Evolutionary conservation across 2,797 vertebrate species (phyloP).

Genomic region (Periparus ater): DNA sequence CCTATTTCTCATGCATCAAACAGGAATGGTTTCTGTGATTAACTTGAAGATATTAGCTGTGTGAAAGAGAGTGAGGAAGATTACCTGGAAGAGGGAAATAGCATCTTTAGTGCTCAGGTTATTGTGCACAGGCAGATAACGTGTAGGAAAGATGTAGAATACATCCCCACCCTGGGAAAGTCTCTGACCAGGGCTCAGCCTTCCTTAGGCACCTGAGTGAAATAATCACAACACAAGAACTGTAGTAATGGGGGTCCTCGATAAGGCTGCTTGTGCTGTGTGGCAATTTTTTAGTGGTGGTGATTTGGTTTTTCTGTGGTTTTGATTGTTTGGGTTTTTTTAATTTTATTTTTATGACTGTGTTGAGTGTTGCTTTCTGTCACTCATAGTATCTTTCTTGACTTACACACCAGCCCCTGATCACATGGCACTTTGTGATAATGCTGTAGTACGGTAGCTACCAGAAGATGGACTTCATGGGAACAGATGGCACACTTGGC

Average conservation of each 20-base stretch:
- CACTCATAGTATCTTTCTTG: neutral
- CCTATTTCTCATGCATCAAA: neutral
- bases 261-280: neutral
- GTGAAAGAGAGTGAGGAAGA: neutral
- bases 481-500: conserved; percentile 44
- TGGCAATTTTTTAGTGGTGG: neutral
- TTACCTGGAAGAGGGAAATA: neutral
- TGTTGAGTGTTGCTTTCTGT: neutral
- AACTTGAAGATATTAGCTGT: neutral
- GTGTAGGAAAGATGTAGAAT: neutral
- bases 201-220: neutral
- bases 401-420: neutral
- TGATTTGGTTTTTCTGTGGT: neutral
- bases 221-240: neutral
- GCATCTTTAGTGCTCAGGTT: neutral
- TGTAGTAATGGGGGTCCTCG: neutral
- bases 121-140: neutral
- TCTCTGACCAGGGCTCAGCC: neutral
- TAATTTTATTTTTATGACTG: rapidly evolving
- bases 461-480: conserved; percentile 3
- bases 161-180: neutral
- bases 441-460: rapidly evolving
- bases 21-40: neutral
- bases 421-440: neutral
- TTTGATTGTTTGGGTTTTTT: neutral